Evolutionary conservation across 2,888 invertebrate genomes (phyloP), one percentile per base, ranked within the genome.

Genomic region (Bugula neritina): DNA sequence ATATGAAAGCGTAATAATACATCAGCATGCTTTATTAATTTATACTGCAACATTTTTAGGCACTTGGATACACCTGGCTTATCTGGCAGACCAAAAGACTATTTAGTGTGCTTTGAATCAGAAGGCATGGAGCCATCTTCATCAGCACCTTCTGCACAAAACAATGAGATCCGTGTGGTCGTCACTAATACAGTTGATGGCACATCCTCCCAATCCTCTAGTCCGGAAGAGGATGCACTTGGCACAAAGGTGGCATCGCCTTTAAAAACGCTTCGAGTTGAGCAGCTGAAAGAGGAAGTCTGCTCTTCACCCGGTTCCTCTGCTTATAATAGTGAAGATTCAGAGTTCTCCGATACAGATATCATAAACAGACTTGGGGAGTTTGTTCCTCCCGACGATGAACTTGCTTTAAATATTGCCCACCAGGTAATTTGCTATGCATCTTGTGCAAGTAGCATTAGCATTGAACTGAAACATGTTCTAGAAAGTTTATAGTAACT

Each of bases 191-290:
- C 63, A 31, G 27, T 10, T 25, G 63, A 63, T 5, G 27, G 17
- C 29, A 25, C 27, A 2, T 63, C 63, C 13, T n/a, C 63, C 13
- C 63, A 25, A 31, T 25, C 63, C 63, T 43, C 17, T 5, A 63
- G 63, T 31, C 63, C 63, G 10, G 31, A 17, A 31, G 63, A 31
- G 31, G 63, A 27, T 34, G 2, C 63, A 2, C 29, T 3, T 34
- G 10, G 10, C 13, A 25, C 31, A 5, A 25, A 31, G 31, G 31
- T 27, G 31, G 10, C 63, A 10, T 63, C 63, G 27, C 21, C 63
- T 25, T 23, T 70, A 52, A 79, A 79, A 2, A 75, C 78, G 23
- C 75, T 80, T 34, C 78, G 80, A 52, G 79, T 82, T 70, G 82
- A 81, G 71, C 76, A 79, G 72, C 72, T 81, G 25, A 77, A 78